Conservation (phyloP, 2,113 vertebrate species). For the Chrysemys picta region DNA sequence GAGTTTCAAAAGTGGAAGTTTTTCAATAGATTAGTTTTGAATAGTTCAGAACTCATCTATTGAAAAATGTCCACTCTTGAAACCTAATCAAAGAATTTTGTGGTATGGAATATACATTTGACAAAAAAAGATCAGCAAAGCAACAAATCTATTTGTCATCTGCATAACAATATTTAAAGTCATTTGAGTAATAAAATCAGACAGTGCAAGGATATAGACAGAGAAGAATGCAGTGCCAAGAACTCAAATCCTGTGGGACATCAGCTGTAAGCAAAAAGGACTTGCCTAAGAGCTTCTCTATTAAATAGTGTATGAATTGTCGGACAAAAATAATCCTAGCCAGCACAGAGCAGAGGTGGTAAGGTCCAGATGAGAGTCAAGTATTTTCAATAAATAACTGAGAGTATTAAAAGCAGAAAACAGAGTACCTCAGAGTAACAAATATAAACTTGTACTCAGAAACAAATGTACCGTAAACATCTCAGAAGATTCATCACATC, state of each 20-base stretch:
- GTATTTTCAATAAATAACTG: neutral
- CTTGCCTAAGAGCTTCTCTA: neutral
- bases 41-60: neutral
- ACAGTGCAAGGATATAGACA: neutral
- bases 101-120: slow-evolving; percentile 52
- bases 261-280: slow-evolving; percentile 24
- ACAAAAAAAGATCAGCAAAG: neutral
- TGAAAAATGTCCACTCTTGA: slow-evolving; percentile 17
- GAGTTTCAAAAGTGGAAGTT: slow-evolving; percentile 6
- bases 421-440: neutral
- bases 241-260: slow-evolving; percentile 3
- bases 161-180: neutral
- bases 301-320: slow-evolving; percentile 11
- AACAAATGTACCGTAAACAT: rapidly evolving
- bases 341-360: neutral
- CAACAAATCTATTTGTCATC: slow-evolving; percentile 44
- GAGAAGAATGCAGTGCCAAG: slow-evolving; percentile 12
- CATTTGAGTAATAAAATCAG: slow-evolving; percentile 22
- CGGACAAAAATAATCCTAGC: neutral
- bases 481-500: neutral
- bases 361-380: neutral
- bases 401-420: neutral
- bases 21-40: neutral
- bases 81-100: neutral
- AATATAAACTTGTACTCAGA: neutral